phyloP scores from a whole-genome alignment of 1,140 invertebrate genomes.

The Tyrophagus putrescentiae region DNA sequence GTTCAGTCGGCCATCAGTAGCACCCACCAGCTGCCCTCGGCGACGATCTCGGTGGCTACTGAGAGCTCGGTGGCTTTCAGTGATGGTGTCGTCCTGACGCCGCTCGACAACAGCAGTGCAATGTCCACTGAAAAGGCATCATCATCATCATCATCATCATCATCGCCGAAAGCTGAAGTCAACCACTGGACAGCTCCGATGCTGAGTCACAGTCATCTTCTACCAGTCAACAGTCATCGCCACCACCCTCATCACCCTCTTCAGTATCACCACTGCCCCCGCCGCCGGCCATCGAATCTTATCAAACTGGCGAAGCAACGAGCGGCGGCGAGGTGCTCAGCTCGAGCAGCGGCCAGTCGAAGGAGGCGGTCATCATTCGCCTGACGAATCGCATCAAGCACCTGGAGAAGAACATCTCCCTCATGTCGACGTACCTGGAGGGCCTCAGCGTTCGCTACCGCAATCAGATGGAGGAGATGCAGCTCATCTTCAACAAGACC shows the following conservation, averaged over 20 bases:
- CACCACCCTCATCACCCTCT: too few species aligned
- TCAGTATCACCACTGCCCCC: too few species aligned
- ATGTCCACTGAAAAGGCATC: not conserved
- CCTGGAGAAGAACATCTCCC: conserved; percentile 85
- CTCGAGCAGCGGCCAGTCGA: conserved; percentile 33
- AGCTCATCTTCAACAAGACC: conserved; percentile 64
- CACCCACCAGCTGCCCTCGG: too few species aligned
- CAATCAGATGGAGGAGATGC: conserved; percentile 88
- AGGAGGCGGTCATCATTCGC: conserved; percentile 86
- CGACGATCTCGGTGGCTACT: too few species aligned
- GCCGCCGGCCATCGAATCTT: too few species aligned
- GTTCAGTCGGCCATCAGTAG: too few species aligned
- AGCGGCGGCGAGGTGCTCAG: conserved; percentile 19
- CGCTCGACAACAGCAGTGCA: not conserved
- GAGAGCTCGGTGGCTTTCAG: not conserved
- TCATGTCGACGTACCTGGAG: conserved; percentile 86
- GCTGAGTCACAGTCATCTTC: not conserved
- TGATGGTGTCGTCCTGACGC: not conserved
- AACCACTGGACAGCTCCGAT: not conserved
- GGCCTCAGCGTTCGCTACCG: conserved; percentile 85
- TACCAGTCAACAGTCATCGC: too few species aligned
- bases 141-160: not conserved
- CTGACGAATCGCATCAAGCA: conserved; percentile 88
- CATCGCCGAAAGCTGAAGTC: too few species aligned
- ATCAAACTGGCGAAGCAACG: too few species aligned